Conservation (phyloP, 2,888 invertebrate genomes). For the Torymus aiolomorphi region DNA sequence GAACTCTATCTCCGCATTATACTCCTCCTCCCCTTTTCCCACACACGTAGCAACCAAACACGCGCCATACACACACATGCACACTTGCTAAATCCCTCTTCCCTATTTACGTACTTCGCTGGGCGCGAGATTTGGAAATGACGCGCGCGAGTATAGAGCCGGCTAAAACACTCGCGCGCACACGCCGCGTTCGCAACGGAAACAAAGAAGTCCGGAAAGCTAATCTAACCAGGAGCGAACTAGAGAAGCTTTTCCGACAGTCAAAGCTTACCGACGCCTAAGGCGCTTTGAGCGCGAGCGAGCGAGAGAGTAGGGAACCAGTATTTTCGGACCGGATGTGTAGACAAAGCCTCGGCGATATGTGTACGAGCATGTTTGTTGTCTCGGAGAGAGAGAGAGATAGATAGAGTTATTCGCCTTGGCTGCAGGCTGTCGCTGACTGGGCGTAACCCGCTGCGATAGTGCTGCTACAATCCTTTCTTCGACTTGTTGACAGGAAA, state of each 20-base stretch:
- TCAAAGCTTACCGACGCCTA: constrained; percentile 17
- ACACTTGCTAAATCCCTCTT: too few species aligned
- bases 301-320: neutral
- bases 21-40: too few species aligned
- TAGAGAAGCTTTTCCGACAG: constrained; percentile 6
- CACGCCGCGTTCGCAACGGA: neutral
- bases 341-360: constrained; percentile 15
- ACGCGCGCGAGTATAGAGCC: neutral
- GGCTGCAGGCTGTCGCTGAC: neutral
- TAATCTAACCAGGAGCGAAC: neutral
- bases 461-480: constrained; percentile 7
- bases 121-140: neutral
- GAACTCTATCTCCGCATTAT: too few species aligned
- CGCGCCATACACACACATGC: too few species aligned
- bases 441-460: too few species aligned
- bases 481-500: constrained; percentile 44
- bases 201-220: constrained; percentile 26
- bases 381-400: too few species aligned
- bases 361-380: neutral
- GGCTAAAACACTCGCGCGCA: neutral
- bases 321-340: constrained; percentile 24
- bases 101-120: neutral
- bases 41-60: too few species aligned
- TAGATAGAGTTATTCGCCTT: neutral
- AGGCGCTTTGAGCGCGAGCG: constrained; percentile 8